Conservation (phyloP, 1,140 invertebrate genomes). For the Hirudo medicinalis region DNA sequence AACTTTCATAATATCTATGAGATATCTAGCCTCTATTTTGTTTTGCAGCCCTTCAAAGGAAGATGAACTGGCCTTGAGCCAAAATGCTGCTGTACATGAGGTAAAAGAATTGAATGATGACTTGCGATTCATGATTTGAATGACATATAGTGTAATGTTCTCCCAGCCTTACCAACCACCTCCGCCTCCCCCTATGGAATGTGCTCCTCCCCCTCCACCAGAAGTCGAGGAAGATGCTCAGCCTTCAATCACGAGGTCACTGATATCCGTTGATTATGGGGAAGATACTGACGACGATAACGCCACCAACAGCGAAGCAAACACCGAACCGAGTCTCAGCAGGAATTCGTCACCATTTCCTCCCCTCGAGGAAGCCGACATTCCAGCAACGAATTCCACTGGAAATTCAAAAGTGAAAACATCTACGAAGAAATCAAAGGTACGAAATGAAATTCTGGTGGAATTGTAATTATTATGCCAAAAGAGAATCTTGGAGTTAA, state of each 20-base stretch:
- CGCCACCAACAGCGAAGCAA: conserved; percentile 24
- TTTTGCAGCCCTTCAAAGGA: too few relatives aligned
- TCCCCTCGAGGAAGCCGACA: conserved; percentile 23
- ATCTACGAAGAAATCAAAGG: conserved; percentile 7
- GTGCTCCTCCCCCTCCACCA: conserved; percentile 16
- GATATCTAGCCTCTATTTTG: too few relatives aligned
- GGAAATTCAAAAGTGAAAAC: conserved; percentile 19
- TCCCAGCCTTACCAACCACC: conserved; percentile 22
- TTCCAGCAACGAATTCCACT: neutral
- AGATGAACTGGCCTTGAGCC: too few relatives aligned
- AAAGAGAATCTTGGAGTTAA: too few relatives aligned
- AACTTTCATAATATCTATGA: too few relatives aligned
- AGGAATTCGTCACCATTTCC: conserved; percentile 35
- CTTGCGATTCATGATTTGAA: too few relatives aligned
- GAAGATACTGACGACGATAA: neutral
- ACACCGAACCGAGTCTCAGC: conserved; percentile 33
- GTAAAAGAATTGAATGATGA: too few relatives aligned
- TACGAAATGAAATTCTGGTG: too few relatives aligned
- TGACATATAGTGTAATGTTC: conserved; percentile 12
- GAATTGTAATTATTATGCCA: too few relatives aligned
- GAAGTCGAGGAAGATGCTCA: conserved; percentile 21
- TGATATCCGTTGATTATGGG: conserved; percentile 11
- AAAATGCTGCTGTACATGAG: too few relatives aligned
- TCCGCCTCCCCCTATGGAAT: conserved; percentile 14
- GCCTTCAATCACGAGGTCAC: conserved; percentile 11